A percentile compares a stretch with the other conserved stretches of the same genome.
Conservation (phyloP, 2,888 invertebrate genomes). For the Bimastos eiseni region DNA sequence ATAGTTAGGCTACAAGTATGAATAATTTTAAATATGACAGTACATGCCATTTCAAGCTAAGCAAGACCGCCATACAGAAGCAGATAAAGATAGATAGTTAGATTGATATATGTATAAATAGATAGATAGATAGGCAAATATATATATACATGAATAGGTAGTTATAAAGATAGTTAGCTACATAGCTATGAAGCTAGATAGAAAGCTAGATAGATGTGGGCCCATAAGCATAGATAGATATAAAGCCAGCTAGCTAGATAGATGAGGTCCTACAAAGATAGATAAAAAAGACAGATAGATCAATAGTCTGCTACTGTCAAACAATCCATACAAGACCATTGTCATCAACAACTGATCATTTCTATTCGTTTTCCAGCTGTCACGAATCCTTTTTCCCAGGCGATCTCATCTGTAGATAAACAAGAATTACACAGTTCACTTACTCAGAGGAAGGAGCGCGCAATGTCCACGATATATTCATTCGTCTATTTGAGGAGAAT, state of each 20-base stretch:
- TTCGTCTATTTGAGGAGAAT: too few species aligned
- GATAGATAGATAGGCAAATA: not conserved
- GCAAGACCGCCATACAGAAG: not conserved
- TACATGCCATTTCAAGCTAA: not conserved
- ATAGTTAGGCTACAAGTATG: not conserved
- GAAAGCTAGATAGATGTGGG: not conserved
- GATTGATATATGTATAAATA: not conserved
- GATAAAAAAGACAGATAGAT: not conserved
- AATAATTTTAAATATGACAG: not conserved
- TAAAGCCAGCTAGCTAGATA: not conserved
- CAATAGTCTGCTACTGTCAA: not conserved
- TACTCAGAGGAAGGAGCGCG: too few species aligned
- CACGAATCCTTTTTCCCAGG: not conserved
- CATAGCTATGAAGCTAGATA: not conserved
- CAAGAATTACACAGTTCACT: too few species aligned
- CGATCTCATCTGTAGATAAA: too few species aligned
- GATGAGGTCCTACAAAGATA: not conserved
- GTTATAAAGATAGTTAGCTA: not conserved
- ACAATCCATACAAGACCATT: not conserved
- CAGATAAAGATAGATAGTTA: not conserved
- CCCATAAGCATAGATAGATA: too few species aligned
- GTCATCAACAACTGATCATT: not conserved
- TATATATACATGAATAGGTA: not conserved
- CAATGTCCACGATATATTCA: too few species aligned
- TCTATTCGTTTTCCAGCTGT: not conserved